Evolutionary conservation across 2,888 invertebrate species (phyloP), one percentile per base, ranked within the genome.

Genomic region (Marasmarcha lunaedactyla): DNA sequence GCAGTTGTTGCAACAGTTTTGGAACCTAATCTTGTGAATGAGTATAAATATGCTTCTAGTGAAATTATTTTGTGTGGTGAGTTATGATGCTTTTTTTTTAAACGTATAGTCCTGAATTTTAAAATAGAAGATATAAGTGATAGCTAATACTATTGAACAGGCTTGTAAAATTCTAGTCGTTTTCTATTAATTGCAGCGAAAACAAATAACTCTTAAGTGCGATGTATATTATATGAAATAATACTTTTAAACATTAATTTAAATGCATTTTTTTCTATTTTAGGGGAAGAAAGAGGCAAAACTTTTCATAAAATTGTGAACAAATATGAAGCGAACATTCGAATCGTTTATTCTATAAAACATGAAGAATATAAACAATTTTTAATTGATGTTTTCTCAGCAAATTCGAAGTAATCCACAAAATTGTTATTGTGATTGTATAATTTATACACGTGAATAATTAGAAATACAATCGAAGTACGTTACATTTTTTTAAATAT

Each of bases 11-110:
- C 71, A 0, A 41, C 62, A 0, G 67, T 53, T 4, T 11, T 78
- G 0, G 63, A 53, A 6, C 63, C 63, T 1, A 68, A 66, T 2
- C 41, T 78, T 1, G 67, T 77, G 1, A 44, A 47, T 0, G 70
- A 74, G 38, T 72, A 64, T 40, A 68, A 55, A 42, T 77, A 70
- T 49, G 62, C 71, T 0, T 68, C 63, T 38, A 68, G 73, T 30
- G 59, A 59, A 48, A 76, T 79, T 14, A 51, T 49, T 27, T 43
- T 69, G 35, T 77, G 73, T 47, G 77, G 79, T 78, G 43, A 52
- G 43, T 38, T n/a, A n/a, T n/a, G n/a, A n/a, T n/a, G n/a, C n/a
- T n/a, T n/a, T n/a, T n/a, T n/a, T n/a, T n/a, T n/a, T n/a, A n/a
- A n/a, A n/a, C n/a, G n/a, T n/a, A n/a, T n/a, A n/a, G n/a, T n/a